phyloP scores from a whole-genome alignment of 2,888 invertebrate genomes.

The Eristalinus aeneus region DNA sequence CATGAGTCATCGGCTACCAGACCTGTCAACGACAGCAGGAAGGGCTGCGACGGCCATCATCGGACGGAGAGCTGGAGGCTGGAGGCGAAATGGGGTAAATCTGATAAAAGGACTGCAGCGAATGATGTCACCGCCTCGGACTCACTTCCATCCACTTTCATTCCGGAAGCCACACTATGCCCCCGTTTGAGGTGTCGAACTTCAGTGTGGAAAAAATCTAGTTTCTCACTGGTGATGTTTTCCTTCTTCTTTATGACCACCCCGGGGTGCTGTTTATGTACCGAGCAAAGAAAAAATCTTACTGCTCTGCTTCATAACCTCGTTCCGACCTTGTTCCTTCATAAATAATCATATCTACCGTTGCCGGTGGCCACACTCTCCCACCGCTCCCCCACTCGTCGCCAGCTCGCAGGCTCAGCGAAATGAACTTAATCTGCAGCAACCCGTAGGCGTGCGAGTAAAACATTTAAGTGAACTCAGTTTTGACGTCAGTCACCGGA shows the following conservation, averaged over 20 bases:
- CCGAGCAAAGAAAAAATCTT: constrained; percentile 9
- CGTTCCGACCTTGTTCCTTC: neutral
- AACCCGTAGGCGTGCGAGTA: neutral
- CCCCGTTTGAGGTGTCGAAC: neutral
- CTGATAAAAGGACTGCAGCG: neutral
- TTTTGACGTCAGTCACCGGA: neutral
- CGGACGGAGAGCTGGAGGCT: neutral
- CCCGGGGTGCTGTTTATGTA: constrained; percentile 6
- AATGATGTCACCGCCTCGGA: too few species aligned
- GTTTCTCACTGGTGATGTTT: neutral
- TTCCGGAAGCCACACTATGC: neutral
- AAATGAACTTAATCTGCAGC: neutral
- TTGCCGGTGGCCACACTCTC: neutral
- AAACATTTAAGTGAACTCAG: neutral
- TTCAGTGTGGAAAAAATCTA: neutral
- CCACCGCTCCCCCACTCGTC: neutral
- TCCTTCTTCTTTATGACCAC: constrained; percentile 5
- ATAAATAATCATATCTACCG: neutral
- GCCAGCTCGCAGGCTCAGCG: neutral
- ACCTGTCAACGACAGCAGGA: neutral
- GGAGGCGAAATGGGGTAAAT: neutral
- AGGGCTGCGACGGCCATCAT: neutral
- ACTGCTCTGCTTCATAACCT: neutral
- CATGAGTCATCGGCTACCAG: neutral
- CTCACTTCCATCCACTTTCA: neutral